Evolutionary conservation across 92 coral and sea anemone genomes (phyloP), one percentile per base, ranked within the genome.

Genomic region (Epizoanthus stellaris): DNA sequence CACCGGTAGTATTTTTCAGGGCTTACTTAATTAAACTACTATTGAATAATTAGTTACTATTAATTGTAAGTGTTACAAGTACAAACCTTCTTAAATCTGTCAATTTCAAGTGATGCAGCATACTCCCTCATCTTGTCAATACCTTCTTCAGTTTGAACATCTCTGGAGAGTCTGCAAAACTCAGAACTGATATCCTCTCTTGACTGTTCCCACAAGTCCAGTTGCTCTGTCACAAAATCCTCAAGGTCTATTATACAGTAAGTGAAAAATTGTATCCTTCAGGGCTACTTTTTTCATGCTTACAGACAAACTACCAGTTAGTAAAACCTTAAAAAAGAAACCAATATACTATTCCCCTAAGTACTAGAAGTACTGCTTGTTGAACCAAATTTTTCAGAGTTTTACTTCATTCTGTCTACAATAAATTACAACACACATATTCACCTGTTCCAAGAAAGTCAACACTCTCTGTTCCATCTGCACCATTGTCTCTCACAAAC

Each of bases 101-200:
- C 21, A 47, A 80, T 80, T 80, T 80, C 85, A 19, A 80, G 43
- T 63, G 66, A 13, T 80, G 85, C 85, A n/a, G 73, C 85, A 65
- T 80, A 80, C 30, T 80, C 34, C 7, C 39, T 15, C 58, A 80
- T 21, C 60, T 53, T 53, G 58, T 53, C 58, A 53, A 53, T 53
- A 53, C 58, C 58, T 14, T 53, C 58, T 53, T 53, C 58, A 7
- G 58, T 53, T 14, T 8, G 9, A 14, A 8, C 9, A 8, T 53
- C 58, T 14, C 14, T 14, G 11, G 58, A 53, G 58, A 53, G 58
- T 14, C 14, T 53, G 58, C 58, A 14, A 14, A 53, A 14, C 14
- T 53, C 58, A 53, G 58, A 53, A 30, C 34, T 53, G 58, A 53
- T 53, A 53, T 53, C 58, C 9, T 53, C 58, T 53, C 58, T 53